These are phyloP conservation scores for Tinea pellionella DNA, from an alignment of 2,888 invertebrate species.

Conservation along the genomic window DNA sequence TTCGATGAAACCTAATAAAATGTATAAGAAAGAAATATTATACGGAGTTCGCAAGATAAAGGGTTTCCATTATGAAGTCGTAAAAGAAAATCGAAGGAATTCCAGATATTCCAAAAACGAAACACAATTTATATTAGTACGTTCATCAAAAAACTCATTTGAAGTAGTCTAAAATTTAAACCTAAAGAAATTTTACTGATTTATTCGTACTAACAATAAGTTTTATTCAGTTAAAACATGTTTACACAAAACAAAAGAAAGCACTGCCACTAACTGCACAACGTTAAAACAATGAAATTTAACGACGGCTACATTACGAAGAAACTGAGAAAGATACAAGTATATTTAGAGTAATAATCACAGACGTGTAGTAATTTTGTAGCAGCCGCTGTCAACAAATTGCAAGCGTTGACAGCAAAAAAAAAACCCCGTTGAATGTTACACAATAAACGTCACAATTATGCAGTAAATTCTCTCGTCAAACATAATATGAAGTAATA, in stretches of 20 bases:
- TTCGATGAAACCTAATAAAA: no score
- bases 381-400: not conserved
- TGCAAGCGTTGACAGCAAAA: conserved; percentile 3
- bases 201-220: no score
- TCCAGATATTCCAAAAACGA: not conserved
- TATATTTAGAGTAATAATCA: not conserved
- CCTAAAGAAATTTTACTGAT: no score
- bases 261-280: no score
- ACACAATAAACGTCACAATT: conserved; percentile 1
- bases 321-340: not conserved
- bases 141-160: no score
- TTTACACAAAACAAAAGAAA: no score
- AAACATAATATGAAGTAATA: not conserved
- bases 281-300: no score
- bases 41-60: not conserved
- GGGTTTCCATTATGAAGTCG: not conserved
- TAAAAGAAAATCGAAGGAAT: not conserved
- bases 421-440: conserved; percentile 1
- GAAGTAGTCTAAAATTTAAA: no score
- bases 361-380: not conserved
- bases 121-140: no score
- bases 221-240: no score
- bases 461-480: not conserved
- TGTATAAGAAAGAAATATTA: not conserved
- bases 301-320: not conserved